Percentiles rank a stretch among this genome's conserved stretches.
These are phyloP conservation scores for Acronicta aceris DNA, from an alignment of 2,888 invertebrate genomes.

Conservation along the genomic window DNA sequence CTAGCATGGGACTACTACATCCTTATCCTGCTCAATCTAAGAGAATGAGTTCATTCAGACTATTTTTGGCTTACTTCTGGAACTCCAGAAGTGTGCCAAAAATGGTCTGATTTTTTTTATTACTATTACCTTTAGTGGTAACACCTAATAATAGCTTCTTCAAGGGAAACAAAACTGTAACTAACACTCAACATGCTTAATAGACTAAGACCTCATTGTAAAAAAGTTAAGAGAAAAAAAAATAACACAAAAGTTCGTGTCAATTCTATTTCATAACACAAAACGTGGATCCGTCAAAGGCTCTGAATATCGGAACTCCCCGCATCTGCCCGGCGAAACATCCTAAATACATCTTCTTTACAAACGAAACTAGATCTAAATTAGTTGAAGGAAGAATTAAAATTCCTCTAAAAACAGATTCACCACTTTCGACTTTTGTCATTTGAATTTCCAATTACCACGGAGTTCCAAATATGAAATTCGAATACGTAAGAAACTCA, in stretches of 20 bases:
- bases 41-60: no score
- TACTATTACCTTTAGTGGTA: not conserved
- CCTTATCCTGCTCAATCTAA: no score
- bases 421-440: conserved; percentile 75
- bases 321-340: conserved; percentile 61
- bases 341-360: conserved; percentile 36
- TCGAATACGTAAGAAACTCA: conserved; percentile 29
- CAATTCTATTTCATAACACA: conserved; percentile 84
- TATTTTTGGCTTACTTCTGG: no score
- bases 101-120: not conserved
- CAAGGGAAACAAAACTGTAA: not conserved
- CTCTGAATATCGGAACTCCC: conserved; percentile 83
- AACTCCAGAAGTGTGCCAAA: no score
- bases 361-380: conserved; percentile 54
- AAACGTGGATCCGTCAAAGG: conserved; percentile 84
- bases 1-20: no score
- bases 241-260: conserved; percentile 76
- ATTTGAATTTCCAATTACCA: conserved; percentile 55
- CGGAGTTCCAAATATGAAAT: conserved; percentile 62
- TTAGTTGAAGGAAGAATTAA: conserved; percentile 4
- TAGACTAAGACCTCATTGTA: conserved; percentile 19
- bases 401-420: conserved; percentile 42
- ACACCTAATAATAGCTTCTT: no score
- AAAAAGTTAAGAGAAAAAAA: conserved; percentile 39
- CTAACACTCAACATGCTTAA: conserved; percentile 7